These are phyloP conservation scores for Pristionchus maxplancki DNA, from an alignment of 2,888 invertebrate species.

Conservation along the genomic window DNA sequence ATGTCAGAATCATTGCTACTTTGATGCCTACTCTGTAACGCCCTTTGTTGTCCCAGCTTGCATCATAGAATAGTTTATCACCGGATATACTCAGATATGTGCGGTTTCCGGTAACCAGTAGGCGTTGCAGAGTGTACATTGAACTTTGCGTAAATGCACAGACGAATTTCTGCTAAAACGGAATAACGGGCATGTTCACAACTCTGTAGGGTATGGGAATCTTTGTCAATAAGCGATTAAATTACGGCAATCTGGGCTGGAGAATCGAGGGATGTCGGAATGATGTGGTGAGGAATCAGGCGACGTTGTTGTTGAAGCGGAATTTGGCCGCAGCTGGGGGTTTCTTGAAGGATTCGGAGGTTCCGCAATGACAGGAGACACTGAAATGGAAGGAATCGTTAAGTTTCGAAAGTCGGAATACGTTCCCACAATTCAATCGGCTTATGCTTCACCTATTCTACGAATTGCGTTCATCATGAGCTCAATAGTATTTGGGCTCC, in stretches of 20 bases:
- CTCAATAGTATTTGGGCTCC: no score
- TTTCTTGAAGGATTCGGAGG: conserved; percentile 28
- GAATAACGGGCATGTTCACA: not conserved
- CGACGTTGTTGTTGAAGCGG: not conserved
- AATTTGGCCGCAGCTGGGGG: not conserved
- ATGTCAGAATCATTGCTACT: no score
- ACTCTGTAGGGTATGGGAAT: not conserved
- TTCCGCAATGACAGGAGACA: conserved; percentile 28
- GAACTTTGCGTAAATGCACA: not conserved
- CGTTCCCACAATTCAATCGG: not conserved
- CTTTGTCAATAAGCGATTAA: not conserved
- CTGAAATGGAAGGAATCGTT: not conserved
- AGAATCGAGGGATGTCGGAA: not conserved
- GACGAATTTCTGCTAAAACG: not conserved
- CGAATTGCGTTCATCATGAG: no score
- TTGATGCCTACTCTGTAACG: no score
- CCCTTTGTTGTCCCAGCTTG: not conserved
- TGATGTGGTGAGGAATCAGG: not conserved
- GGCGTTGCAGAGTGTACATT: not conserved
- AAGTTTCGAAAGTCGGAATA: not conserved
- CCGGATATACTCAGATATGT: not conserved
- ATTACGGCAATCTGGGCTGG: not conserved
- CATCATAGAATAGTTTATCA: not conserved
- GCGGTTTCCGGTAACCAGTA: not conserved
- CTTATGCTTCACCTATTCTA: not conserved